Evolutionary conservation across 2,888 invertebrate genomes (phyloP).

Genomic region (Euzophera pinguis): DNA sequence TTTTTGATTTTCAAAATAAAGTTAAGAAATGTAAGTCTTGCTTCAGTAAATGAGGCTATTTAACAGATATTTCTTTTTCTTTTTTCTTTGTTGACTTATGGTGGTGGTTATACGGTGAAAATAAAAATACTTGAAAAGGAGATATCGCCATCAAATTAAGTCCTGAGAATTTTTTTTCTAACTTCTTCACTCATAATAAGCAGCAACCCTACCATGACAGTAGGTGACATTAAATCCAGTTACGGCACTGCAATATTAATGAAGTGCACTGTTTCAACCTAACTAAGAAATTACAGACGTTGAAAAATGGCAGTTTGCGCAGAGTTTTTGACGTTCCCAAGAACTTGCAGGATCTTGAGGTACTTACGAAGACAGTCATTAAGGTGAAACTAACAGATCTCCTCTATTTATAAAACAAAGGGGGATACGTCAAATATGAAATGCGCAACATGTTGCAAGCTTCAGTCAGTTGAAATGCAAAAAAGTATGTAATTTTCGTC

Average conservation of each 20-base stretch:
- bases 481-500: too few relatives aligned
- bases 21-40: too few relatives aligned
- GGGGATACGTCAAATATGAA: too few relatives aligned
- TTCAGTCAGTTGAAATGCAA: too few relatives aligned
- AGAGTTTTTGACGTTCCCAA: conserved; percentile 43
- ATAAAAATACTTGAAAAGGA: too few relatives aligned
- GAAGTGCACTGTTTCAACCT: conserved; percentile 32
- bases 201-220: conserved; percentile 7
- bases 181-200: neutral
- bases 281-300: conserved; percentile 29
- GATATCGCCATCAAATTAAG: neutral
- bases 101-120: too few relatives aligned
- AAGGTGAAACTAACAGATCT: conserved; percentile 16
- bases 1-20: neutral
- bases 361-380: conserved; percentile 30
- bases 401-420: neutral
- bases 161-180: neutral
- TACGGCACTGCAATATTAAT: conserved; percentile 38
- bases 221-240: conserved; percentile 23
- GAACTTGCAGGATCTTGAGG: conserved; percentile 33
- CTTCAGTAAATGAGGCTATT: too few relatives aligned
- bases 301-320: conserved; percentile 44
- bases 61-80: too few relatives aligned
- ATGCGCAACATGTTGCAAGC: neutral
- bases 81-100: too few relatives aligned